Base-by-base conservation (phyloP, 2,797 vertebrate genomes). In the Centroberyx gerrardi region DNA sequence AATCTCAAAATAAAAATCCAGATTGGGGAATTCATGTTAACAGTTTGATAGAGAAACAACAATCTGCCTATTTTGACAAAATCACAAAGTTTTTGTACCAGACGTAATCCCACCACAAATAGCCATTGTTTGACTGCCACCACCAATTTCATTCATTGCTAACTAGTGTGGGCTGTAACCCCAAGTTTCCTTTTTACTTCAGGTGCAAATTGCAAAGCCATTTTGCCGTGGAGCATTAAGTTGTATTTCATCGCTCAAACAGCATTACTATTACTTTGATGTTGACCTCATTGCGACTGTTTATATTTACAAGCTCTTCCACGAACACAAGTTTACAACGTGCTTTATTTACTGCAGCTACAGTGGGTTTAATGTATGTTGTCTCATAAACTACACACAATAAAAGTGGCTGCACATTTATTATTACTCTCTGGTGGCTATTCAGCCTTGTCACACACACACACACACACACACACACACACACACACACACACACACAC, bases 281-380 rank as follows among this genome's bases (percentile, higher is more conserved):
- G 89, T 92, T 90, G 90, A 93, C 92, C 93, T 92, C 88, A 91
- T 90, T 92, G 90, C 69, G 63, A 86, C 89, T 87, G 87, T 90
- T 94, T 90, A 90, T 90, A 90, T 95, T 95, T 95, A 95, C 94
- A 94, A 94, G 93, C 94, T 91, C 90, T 89, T 92, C 90, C 87
- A 91, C 88, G 65, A 94, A 89, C 85, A 80, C 67, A 67, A 72
- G 87, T 94, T 94, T 93, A 93, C 92, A 92, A 73, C 91, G 54
- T 51, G 59, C 87, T 90, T 91, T 94, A 94, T 95, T 94, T 95
- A 95, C 94, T 92, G 90, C 90, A 88, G 88, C 90, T 78, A 85
- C 88, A 76, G 78, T 73, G 15, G 85, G 90, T 94, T 95, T 95
- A 94, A 95, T 94, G 92, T 87, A 90, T 82, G 90, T 90, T 92